Evolutionary conservation across 2,888 invertebrate species (phyloP).

Genomic region (Apotomis capreana): DNA sequence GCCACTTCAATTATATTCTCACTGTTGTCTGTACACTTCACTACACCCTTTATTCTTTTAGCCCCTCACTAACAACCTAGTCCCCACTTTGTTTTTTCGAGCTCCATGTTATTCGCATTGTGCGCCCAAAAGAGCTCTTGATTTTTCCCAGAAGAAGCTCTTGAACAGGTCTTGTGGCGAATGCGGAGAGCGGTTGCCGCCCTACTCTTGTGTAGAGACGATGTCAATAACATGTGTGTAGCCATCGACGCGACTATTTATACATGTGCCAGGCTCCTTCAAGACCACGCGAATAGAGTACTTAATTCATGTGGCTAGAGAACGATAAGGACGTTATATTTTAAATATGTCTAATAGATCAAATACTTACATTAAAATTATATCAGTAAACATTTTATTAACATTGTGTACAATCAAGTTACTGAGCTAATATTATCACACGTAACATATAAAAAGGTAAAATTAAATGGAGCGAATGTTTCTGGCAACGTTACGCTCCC

Average conservation of each 20-base stretch:
- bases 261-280: slow-evolving; percentile 26
- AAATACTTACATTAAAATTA: slow-evolving; percentile 8
- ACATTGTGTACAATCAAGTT: slow-evolving; percentile 2
- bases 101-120: slow-evolving; percentile 33
- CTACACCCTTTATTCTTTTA: slow-evolving; percentile 19
- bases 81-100: slow-evolving; percentile 27
- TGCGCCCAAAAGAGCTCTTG: slow-evolving; percentile 28
- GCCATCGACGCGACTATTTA: slow-evolving; percentile 34
- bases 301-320: slow-evolving; percentile 20
- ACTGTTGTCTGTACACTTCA: slow-evolving; percentile 12
- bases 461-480: slow-evolving; percentile 26
- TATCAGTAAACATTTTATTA: slow-evolving; percentile 18
- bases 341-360: background rate
- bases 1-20: slow-evolving; percentile 24
- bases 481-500: background rate
- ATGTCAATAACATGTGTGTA: slow-evolving; percentile 40
- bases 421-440: slow-evolving; percentile 14
- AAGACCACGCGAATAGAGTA: slow-evolving; percentile 28
- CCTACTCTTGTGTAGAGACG: slow-evolving; percentile 35
- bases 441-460: slow-evolving; percentile 24
- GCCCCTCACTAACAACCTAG: slow-evolving; percentile 23
- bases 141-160: slow-evolving; percentile 28
- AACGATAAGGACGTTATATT: slow-evolving; percentile 11
- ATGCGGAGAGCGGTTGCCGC: slow-evolving; percentile 17
- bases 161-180: slow-evolving; percentile 27